phyloP scores from a whole-genome alignment of 2,797 vertebrate species.

The Anabacerthia variegaticeps region DNA sequence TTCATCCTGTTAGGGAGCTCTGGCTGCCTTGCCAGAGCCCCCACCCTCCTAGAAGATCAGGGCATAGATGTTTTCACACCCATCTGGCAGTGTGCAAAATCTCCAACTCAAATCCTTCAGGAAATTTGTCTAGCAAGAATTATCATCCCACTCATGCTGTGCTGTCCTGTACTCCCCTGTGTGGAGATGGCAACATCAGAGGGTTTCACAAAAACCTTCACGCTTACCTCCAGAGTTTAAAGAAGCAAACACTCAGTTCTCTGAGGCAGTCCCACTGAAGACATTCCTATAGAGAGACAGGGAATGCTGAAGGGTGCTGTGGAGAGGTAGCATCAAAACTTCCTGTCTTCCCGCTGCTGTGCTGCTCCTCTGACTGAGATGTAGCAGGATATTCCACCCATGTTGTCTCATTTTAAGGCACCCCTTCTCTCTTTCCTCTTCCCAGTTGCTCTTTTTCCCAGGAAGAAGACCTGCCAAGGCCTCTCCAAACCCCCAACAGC shows the following conservation, averaged over 20 bases:
- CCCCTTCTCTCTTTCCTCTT: not conserved
- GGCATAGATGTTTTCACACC: not conserved
- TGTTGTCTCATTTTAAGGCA: not conserved
- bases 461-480: not conserved
- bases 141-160: not conserved
- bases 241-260: not conserved
- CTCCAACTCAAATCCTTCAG: not conserved
- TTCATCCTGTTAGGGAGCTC: accelerated
- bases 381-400: not conserved
- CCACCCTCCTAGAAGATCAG: not conserved
- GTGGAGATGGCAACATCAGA: not conserved
- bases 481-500: not conserved
- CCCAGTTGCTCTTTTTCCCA: not conserved
- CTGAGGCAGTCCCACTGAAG: not conserved
- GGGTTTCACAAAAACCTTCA: not conserved
- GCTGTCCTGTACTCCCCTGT: accelerated
- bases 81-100: not conserved
- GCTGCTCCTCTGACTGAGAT: not conserved
- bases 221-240: not conserved
- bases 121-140: not conserved
- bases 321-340: not conserved
- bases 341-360: not conserved
- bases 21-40: not conserved
- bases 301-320: not conserved
- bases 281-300: not conserved